These are phyloP conservation scores for Archivesica marissinica DNA, from an alignment of 1,140 invertebrate species.

Conservation along the genomic window DNA sequence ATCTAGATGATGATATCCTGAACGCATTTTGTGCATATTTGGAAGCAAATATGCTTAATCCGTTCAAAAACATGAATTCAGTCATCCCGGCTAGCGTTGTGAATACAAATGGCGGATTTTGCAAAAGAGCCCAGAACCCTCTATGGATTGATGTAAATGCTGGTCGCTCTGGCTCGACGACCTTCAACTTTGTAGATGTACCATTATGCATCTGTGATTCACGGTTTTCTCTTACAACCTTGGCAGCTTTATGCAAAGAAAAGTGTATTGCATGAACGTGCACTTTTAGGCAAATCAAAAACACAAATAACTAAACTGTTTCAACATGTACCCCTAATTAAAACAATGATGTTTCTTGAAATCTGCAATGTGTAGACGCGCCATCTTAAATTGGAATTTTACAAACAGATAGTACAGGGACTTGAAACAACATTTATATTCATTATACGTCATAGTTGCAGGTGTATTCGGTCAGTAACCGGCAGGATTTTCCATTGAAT, in stretches of 20 bases:
- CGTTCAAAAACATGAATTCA: conserved; percentile 10
- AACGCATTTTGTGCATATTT: conserved; percentile 39
- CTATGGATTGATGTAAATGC: not conserved
- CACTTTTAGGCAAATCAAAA: no score
- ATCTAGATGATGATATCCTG: not conserved
- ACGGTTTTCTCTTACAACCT: conserved; percentile 12
- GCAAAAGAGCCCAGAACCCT: not conserved
- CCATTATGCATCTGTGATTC: conserved; percentile 31
- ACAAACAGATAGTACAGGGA: no score
- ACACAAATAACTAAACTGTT: no score
- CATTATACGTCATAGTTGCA: no score
- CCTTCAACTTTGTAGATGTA: not conserved
- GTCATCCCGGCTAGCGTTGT: conserved; percentile 25
- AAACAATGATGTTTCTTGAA: no score
- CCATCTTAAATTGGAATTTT: no score
- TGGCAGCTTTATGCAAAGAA: conserved; percentile 16
- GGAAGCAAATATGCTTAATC: conserved; percentile 12
- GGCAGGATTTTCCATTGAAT: no score
- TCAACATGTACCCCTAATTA: no score
- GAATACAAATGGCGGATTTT: conserved; percentile 46
- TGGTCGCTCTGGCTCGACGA: not conserved
- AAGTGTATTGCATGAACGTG: no score
- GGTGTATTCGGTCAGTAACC: no score
- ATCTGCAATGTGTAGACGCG: no score
- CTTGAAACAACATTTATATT: no score